Percentiles rank a stretch among this genome's conserved stretches.
Evolutionary conservation across 1,140 invertebrate species (phyloP).

Genomic region (Carcinoscorpius rotundicauda): DNA sequence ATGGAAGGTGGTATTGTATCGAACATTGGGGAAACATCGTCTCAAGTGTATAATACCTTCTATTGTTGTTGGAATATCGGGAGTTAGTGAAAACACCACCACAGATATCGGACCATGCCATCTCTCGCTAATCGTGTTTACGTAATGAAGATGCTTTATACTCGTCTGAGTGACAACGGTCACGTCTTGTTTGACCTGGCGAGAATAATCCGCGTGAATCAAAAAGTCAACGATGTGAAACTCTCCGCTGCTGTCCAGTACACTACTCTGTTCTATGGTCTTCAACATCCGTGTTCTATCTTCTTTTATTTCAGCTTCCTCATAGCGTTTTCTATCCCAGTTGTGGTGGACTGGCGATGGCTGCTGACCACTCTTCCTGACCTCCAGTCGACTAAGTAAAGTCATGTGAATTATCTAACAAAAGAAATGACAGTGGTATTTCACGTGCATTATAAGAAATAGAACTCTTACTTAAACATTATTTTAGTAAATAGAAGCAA

Average conservation of each 20-base stretch:
- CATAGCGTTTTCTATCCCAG: conserved; percentile 14
- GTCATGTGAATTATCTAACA: conserved; percentile 34
- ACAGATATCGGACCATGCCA: conserved; percentile 43
- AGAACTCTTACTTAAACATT: too few species aligned
- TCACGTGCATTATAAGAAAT: too few species aligned
- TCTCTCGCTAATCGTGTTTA: conserved; percentile 29
- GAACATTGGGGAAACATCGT: conserved; percentile 34
- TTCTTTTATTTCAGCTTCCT: conserved; percentile 12
- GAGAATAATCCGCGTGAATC: conserved; percentile 23
- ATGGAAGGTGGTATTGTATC: conserved; percentile 39
- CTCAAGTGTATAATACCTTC: conserved; percentile 35
- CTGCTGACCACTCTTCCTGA: conserved; percentile 22
- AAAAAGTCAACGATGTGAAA: conserved; percentile 34
- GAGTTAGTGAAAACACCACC: conserved; percentile 38
- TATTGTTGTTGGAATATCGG: conserved; percentile 33
- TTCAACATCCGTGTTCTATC: conserved; percentile 23
- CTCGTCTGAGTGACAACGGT: conserved; percentile 39
- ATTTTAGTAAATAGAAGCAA: too few species aligned
- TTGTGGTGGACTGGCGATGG: not conserved
- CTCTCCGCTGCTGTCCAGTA: conserved; percentile 36
- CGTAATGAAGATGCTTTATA: conserved; percentile 34
- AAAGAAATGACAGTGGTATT: not conserved
- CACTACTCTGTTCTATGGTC: conserved; percentile 29
- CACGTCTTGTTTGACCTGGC: conserved; percentile 26
- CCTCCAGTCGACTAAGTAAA: conserved; percentile 36